Base-by-base conservation (phyloP, 2,797 vertebrate genomes). In the Distichodus sexfasciatus region DNA sequence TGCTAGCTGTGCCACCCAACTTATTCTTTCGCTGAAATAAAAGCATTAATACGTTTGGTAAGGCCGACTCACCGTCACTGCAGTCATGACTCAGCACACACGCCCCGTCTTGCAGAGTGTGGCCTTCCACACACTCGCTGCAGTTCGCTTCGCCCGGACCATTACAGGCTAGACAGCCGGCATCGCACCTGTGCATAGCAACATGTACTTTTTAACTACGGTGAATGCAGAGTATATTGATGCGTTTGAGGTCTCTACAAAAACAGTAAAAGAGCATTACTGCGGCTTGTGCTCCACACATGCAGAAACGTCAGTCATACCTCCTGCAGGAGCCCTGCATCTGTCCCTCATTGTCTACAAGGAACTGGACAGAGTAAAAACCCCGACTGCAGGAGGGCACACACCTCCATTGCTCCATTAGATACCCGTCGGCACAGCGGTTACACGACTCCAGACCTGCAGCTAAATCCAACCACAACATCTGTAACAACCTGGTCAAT, bases 351-450 rank as follows among this genome's bases (percentile, higher is more conserved):
- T 75, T 87, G 80, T 93, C 92, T 74, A 85, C 80, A 75, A 81
- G 82, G 41, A 87, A 84, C 77, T 94, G 89, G 54, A 71, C 59
- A 68, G 91, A 83, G 40, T 94, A 97, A 86, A 95, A 94, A 75
- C 92, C 92, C 69, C 83, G 80, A 6, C 92, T 93, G 79, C 97
- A 99, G 74, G 90, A 91, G 38, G 88, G 82, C 70, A 97, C 94
- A 71, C 96, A 99, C 77, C 85, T 92, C 88, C 95, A 95, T 66
- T 96, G 94, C 84, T 99, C 96, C 92, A 93, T 92, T 79, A 94
- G 82, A 84, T 90, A 94, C 33, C 91, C 92, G 44, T 91, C 88
- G 19, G 93, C 92, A 81, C 97, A 99, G 38, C 78, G 92, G 76
- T 88, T 90, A 76, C 97, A 99, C 0, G 91, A 91, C 48, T 93